Evolutionary conservation across 1,140 invertebrate species (phyloP).

Genomic region (Trichonephila clavata): DNA sequence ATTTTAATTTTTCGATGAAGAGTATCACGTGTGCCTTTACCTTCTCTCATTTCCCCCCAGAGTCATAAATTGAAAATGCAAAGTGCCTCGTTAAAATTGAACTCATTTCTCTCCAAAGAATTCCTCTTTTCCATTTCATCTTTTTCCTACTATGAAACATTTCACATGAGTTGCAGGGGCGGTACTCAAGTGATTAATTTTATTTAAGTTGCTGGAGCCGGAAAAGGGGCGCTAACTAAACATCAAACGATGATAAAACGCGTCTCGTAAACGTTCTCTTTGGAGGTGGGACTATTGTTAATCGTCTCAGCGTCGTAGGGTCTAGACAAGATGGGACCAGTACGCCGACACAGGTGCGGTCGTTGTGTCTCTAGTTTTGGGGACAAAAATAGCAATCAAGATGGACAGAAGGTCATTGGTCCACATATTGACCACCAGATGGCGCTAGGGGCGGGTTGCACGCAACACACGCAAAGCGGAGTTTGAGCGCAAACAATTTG

Average conservation of each 20-base stretch:
- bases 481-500: slow-evolving; percentile 44
- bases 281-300: slow-evolving; percentile 36
- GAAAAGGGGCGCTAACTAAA: slow-evolving; percentile 45
- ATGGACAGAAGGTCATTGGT: slow-evolving; percentile 52
- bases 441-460: slow-evolving; percentile 17
- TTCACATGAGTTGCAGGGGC: background rate
- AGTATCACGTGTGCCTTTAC: background rate
- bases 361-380: slow-evolving; percentile 5
- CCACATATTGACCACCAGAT: slow-evolving; percentile 44
- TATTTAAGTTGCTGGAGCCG: slow-evolving; percentile 23
- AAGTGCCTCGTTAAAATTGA: slow-evolving; percentile 17
- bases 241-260: slow-evolving; percentile 52
- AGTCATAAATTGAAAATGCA: slow-evolving; percentile 24
- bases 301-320: slow-evolving; percentile 42
- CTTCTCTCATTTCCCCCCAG: background rate
- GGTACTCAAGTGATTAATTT: slow-evolving; percentile 29
- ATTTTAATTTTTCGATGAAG: background rate
- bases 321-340: slow-evolving; percentile 67
- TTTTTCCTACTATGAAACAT: slow-evolving; percentile 2
- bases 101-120: slow-evolving; percentile 16
- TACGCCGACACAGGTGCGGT: slow-evolving; percentile 61
- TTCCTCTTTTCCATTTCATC: background rate
- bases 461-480: slow-evolving; percentile 4
- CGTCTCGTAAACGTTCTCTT: background rate
- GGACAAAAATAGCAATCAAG: slow-evolving; percentile 53